These are phyloP conservation scores for Macrobrachium rosenbergii DNA, from an alignment of 1,140 invertebrate species.

Conservation along the genomic window DNA sequence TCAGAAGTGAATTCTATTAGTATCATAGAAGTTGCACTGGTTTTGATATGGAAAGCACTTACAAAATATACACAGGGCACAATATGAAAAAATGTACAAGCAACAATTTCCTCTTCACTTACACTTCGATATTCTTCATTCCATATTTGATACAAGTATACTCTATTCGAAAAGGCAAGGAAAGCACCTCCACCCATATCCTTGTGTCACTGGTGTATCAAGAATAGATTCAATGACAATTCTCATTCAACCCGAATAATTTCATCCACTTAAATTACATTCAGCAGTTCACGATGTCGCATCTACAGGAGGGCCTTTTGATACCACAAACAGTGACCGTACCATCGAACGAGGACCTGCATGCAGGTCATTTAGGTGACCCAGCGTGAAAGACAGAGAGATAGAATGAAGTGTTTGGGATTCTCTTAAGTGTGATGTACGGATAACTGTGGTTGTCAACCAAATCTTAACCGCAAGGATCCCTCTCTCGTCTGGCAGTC, in stretches of 20 bases:
- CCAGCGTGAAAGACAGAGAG: too few relatives aligned
- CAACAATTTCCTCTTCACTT: neutral
- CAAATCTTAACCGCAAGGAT: too few relatives aligned
- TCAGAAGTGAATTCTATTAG: neutral
- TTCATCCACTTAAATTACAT: neutral
- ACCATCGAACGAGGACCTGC: too few relatives aligned
- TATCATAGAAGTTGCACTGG: slow-evolving; percentile 28
- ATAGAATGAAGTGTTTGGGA: too few relatives aligned
- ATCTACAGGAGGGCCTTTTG: too few relatives aligned
- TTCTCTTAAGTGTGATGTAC: too few relatives aligned
- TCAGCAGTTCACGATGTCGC: neutral
- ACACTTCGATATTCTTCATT: slow-evolving; percentile 23
- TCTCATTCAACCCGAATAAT: neutral
- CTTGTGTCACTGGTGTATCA: slow-evolving; percentile 21
- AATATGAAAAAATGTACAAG: slow-evolving; percentile 10
- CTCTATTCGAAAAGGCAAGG: slow-evolving; percentile 45
- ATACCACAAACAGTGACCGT: too few relatives aligned
- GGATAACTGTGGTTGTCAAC: too few relatives aligned
- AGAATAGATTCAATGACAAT: neutral
- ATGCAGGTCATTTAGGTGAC: too few relatives aligned
- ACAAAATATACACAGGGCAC: slow-evolving; percentile 56
- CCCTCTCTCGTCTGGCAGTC: neutral
- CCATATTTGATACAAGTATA: slow-evolving; percentile 15
- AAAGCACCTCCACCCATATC: slow-evolving; percentile 50
- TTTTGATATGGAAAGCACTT: slow-evolving; percentile 61